Percentiles rank a stretch among this genome's conserved stretches.
phyloP scores from a whole-genome alignment of 2,888 invertebrate genomes.

The Cylloceria caligata region DNA sequence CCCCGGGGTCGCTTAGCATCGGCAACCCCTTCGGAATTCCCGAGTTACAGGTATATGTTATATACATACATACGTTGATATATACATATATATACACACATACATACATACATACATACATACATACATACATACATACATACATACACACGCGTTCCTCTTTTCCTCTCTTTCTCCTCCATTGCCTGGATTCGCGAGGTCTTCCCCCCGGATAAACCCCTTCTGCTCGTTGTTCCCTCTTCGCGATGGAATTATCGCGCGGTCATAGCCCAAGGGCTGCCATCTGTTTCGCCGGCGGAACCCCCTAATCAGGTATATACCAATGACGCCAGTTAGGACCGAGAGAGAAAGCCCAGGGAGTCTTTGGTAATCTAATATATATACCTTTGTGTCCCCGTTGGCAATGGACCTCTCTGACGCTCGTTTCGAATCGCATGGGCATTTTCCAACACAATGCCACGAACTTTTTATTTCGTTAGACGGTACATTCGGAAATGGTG shows the following conservation, averaged over 20 bases:
- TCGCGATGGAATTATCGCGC: slow-evolving; percentile 69
- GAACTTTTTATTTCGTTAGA: slow-evolving; percentile 11
- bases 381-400: slow-evolving; percentile 62
- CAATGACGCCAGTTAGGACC: slow-evolving; percentile 51
- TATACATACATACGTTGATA: too few species aligned
- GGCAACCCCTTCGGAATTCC: slow-evolving; percentile 57
- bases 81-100: too few species aligned
- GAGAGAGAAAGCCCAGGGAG: slow-evolving; percentile 32
- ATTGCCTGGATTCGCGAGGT: slow-evolving; percentile 62
- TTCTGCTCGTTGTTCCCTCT: slow-evolving; percentile 48
- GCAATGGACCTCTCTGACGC: slow-evolving; percentile 65
- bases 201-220: slow-evolving; percentile 40
- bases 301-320: slow-evolving; percentile 80
- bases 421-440: slow-evolving; percentile 53
- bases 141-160: slow-evolving; percentile 26
- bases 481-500: slow-evolving; percentile 1
- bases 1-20: slow-evolving; percentile 66
- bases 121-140: slow-evolving; percentile 13
- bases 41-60: not conserved
- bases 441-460: slow-evolving; percentile 4
- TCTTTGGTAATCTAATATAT: slow-evolving; percentile 80
- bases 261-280: slow-evolving; percentile 80
- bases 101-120: too few species aligned
- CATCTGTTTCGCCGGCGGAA: slow-evolving; percentile 82
- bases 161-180: slow-evolving; percentile 53